Evolutionary conservation across 2,113 vertebrate species (phyloP).

Genomic region (Cichladusa arquata): DNA sequence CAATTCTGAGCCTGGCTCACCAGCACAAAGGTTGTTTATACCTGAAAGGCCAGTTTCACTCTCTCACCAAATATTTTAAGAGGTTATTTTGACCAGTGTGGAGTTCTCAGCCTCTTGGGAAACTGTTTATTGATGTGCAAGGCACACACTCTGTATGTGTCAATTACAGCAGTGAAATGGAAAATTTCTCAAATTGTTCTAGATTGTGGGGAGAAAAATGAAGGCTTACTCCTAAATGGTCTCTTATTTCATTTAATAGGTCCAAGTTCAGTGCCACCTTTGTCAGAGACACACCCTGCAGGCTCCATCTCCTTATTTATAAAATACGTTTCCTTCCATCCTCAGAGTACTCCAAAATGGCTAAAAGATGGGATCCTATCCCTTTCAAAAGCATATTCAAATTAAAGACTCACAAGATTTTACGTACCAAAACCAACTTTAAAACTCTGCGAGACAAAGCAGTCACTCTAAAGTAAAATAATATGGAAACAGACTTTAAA

Average conservation of each 20-base stretch:
- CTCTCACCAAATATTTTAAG: background rate
- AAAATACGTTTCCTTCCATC: background rate
- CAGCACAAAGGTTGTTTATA: background rate
- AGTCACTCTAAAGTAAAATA: background rate
- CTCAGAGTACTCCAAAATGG: background rate
- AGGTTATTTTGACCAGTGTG: background rate
- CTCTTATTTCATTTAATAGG: background rate
- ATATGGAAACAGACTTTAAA: background rate
- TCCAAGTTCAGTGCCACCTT: background rate
- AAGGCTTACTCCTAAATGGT: background rate
- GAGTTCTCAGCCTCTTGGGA: background rate
- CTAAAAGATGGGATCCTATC: background rate
- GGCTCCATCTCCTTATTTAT: background rate
- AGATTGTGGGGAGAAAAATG: background rate
- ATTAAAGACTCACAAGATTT: background rate
- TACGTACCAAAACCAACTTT: background rate
- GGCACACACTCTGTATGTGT: background rate
- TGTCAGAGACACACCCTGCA: background rate
- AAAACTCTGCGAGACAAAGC: background rate
- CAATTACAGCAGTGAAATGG: background rate
- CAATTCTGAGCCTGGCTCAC: background rate
- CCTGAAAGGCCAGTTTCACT: background rate
- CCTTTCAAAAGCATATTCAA: background rate
- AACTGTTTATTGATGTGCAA: background rate
- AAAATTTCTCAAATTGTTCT: background rate